These are phyloP conservation scores for Eumeta japonica DNA, from an alignment of 1,140 invertebrate species.

Conservation along the genomic window DNA sequence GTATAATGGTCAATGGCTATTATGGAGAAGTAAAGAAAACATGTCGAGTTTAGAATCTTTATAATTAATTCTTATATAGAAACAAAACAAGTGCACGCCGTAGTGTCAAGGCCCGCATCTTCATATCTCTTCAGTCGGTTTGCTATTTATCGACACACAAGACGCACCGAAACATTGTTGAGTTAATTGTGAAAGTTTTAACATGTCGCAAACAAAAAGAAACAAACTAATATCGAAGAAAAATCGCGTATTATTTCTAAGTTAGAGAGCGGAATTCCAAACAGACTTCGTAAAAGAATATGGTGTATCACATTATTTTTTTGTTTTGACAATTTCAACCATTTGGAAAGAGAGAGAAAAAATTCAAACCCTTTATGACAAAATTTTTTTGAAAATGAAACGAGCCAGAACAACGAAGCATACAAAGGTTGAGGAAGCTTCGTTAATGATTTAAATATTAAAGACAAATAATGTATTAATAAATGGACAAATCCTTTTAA, in stretches of 20 bases:
- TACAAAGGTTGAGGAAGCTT: no score
- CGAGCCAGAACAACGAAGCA: no score
- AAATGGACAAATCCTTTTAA: no score
- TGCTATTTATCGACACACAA: conserved; percentile 14
- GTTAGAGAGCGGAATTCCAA: conserved; percentile 18
- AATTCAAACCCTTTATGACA: no score
- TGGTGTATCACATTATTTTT: conserved; percentile 17
- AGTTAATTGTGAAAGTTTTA: conserved; percentile 13
- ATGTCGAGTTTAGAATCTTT: conserved; percentile 3
- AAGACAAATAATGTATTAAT: conserved; percentile 18
- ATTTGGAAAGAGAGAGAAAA: no score
- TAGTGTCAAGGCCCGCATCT: no score
- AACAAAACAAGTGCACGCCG: no score
- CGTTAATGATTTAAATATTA: conserved; percentile 19
- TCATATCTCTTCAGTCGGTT: conserved; percentile 14
- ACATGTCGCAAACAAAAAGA: conserved; percentile 16
- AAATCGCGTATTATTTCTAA: conserved; percentile 21
- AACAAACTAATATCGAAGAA: conserved; percentile 18
- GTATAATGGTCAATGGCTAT: conserved; percentile 10
- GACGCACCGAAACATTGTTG: conserved; percentile 11
- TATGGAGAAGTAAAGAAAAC: conserved; percentile 8
- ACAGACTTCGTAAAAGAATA: no score
- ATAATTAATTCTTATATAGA: conserved; percentile 7
- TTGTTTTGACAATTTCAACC: conserved; percentile 18
- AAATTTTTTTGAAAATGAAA: no score